phyloP scores from a whole-genome alignment of 23 tunicate species.

The Botrylloides violaceus region DNA sequence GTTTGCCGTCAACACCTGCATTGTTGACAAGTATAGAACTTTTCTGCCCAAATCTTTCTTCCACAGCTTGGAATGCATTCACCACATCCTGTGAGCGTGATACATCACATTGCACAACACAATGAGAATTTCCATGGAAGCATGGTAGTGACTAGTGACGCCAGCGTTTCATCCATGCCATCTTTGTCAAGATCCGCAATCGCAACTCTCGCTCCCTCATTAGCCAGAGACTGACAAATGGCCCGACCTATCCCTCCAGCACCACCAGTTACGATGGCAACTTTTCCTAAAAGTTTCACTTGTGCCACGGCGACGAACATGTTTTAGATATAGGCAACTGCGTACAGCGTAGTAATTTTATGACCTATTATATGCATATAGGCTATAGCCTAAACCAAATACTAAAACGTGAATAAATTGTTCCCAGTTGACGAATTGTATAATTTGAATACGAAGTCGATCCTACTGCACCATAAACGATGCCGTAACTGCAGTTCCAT shows the following conservation, averaged over 20 bases:
- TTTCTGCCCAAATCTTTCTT: background rate
- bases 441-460: too few species aligned
- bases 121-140: background rate
- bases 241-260: background rate
- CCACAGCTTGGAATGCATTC: background rate
- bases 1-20: constrained; percentile 21
- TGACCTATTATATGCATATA: too few species aligned
- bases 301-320: too few species aligned
- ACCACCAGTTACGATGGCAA: background rate
- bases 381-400: too few species aligned
- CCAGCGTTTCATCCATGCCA: background rate
- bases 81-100: background rate
- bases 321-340: too few species aligned
- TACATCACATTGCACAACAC: background rate
- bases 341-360: too few species aligned
- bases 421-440: too few species aligned
- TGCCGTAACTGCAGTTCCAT: too few species aligned
- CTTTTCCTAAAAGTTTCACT: background rate
- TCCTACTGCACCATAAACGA: too few species aligned
- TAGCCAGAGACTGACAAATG: background rate
- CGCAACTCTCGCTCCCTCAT: background rate
- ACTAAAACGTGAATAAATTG: too few species aligned
- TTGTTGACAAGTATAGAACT: constrained; percentile 25
- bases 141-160: background rate
- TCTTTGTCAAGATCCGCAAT: background rate